phyloP scores from a whole-genome alignment of 2,113 vertebrate species.

The Empidonax alnorum region DNA sequence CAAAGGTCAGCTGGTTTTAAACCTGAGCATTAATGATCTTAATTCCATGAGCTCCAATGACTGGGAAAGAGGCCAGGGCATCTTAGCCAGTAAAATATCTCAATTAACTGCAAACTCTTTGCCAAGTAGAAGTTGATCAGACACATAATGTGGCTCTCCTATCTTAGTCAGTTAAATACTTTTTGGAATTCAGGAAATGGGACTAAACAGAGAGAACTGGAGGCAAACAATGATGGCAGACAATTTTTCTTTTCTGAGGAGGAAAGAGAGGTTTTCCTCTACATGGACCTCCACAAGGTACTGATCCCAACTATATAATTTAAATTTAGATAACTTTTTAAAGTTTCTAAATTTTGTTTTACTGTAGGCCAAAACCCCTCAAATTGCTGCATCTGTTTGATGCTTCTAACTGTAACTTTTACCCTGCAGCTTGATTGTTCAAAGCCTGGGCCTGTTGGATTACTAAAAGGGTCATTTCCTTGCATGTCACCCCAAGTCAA shows the following conservation, averaged over 20 bases:
- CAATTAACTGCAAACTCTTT: slow-evolving; percentile 72
- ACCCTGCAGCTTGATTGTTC: background rate
- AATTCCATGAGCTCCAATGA: slow-evolving; percentile 65
- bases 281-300: background rate
- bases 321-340: background rate
- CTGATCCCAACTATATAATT: background rate
- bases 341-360: background rate
- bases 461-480: background rate
- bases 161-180: slow-evolving; percentile 14
- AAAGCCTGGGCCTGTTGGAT: background rate
- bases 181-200: background rate
- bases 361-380: background rate
- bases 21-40: slow-evolving; percentile 74
- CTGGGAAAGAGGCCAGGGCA: slow-evolving; percentile 67
- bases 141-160: background rate
- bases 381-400: background rate
- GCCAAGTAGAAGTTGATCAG: slow-evolving; percentile 64
- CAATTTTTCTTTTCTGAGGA: background rate
- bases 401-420: background rate
- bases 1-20: slow-evolving; percentile 70
- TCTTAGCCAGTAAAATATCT: slow-evolving; percentile 65
- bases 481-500: background rate
- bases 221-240: background rate
- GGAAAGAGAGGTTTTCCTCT: background rate
- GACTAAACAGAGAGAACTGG: background rate